Evolutionary conservation across 2,888 invertebrate species (phyloP).

Genomic region (Chalcis sispes): DNA sequence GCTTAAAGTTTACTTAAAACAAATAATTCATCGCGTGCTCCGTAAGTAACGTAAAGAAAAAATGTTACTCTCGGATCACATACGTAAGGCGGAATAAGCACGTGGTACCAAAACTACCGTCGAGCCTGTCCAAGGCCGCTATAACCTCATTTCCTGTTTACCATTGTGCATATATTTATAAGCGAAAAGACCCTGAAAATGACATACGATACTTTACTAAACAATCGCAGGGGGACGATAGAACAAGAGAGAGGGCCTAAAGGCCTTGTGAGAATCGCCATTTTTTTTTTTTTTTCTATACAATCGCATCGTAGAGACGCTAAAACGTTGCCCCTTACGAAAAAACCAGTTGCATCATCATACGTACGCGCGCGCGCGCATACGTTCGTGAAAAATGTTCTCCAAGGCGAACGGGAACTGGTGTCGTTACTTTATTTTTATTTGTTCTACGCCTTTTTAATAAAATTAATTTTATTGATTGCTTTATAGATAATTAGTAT

Average conservation of each 20-base stretch:
- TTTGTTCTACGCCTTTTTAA: background rate
- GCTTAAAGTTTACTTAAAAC: background rate
- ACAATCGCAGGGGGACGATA: background rate
- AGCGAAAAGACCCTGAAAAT: constrained; percentile 2
- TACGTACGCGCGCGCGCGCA: background rate
- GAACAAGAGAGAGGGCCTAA: too few relatives aligned
- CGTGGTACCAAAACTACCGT: constrained; percentile 25
- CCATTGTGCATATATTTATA: constrained; percentile 17
- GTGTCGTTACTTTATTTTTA: constrained; percentile 1
- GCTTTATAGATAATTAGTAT: too few relatives aligned
- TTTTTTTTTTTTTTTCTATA: background rate
- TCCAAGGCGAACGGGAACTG: constrained; percentile 45
- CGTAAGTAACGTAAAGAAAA: background rate
- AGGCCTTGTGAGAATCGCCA: background rate
- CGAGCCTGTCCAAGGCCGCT: constrained; percentile 21
- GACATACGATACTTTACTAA: background rate
- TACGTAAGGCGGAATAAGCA: background rate
- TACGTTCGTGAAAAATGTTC: constrained; percentile 37
- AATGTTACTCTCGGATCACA: background rate
- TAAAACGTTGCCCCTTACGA: background rate
- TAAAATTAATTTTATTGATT: background rate
- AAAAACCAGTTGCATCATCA: constrained; percentile 46
- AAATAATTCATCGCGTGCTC: background rate
- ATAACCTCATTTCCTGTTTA: constrained; percentile 52
- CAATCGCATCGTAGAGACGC: background rate